A percentile compares a stretch with the other conserved stretches of the same genome.
These are phyloP conservation scores for Caenorhabditis drosophilae DNA, from an alignment of 2,888 invertebrate genomes.

Conservation along the genomic window DNA sequence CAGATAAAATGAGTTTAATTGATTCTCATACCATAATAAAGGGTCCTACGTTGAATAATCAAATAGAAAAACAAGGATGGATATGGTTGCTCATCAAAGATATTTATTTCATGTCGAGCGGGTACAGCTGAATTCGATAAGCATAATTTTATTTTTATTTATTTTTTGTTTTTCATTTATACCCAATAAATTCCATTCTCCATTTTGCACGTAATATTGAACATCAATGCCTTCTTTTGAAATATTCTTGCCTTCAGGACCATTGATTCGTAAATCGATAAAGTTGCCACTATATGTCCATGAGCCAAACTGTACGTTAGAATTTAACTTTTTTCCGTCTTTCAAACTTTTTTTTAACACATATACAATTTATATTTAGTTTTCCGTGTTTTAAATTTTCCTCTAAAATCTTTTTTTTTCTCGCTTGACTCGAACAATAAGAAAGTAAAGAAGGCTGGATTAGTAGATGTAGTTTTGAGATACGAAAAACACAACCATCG, in stretches of 20 bases:
- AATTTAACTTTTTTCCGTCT: neutral
- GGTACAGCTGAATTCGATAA: conserved; percentile 56
- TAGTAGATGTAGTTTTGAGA: conserved; percentile 42
- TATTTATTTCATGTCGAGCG: conserved; percentile 73
- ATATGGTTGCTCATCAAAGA: conserved; percentile 83
- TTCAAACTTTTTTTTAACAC: no score
- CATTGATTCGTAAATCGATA: conserved; percentile 79
- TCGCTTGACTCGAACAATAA: conserved; percentile 1
- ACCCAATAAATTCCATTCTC: conserved; percentile 93
- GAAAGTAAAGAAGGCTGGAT: conserved; percentile 12
- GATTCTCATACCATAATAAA: conserved; percentile 80
- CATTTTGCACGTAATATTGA: conserved; percentile 94
- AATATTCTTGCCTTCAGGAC: conserved; percentile 48
- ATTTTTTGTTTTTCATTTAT: neutral
- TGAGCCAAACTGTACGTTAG: conserved; percentile 80
- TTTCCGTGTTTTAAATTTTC: no score
- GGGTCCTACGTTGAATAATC: conserved; percentile 90
- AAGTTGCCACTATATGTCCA: conserved; percentile 91
- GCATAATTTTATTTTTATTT: neutral
- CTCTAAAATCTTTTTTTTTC: conserved; percentile 10
- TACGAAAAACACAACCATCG: conserved; percentile 14
- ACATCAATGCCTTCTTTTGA: conserved; percentile 56
- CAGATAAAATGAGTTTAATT: neutral
- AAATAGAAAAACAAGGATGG: conserved; percentile 94
- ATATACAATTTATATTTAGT: no score